Base-by-base conservation (phyloP, 2,888 invertebrate genomes). In the Diarsia mendica region DNA sequence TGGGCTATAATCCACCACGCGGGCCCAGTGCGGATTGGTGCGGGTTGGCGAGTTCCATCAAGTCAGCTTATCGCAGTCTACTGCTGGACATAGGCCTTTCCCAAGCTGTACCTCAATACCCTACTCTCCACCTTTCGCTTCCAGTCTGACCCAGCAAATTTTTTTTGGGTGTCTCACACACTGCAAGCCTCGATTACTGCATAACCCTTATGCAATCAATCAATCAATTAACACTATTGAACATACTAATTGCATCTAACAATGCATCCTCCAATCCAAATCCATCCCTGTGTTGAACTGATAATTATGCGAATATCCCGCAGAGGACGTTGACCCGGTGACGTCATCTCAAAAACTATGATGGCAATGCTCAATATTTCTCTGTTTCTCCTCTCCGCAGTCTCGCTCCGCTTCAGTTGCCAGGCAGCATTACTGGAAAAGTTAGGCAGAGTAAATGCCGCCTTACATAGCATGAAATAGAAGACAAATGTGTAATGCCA, bases 321-420 rank as follows among this genome's bases (percentile, higher is more conserved):
- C 69, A 33, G 23, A 77, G 81, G 65, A n/a, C 82, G 23, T 77
- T 82, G 77, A 85, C 75, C 64, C 39, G 63, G 63, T 75, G 83
- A 86, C 76, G 68, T 82, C 39, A 79, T 69, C 63, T 74, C 67
- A 77, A 85, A 87, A 87, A 84, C 77, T 78, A 87, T 87, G 87
- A 87, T 86, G 77, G 28, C 28, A 28, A 28, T 28, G 28, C 28
- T 28, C 28, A 28, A 28, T 28, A 28, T 28, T 28, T 28, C n/a
- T n/a, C 28, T 28, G 28, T 28, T 28, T 28, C 28, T 28, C 28
- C 28, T 28, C 28, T 28, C 28, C 28, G 28, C 28, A 28, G 28
- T 28, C 28, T 28, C n/a, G n/a, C n/a, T n/a, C n/a, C 28, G 28
- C 28, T 28, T 28, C 28, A 28, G 28, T 2, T 1, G 28, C 28